These are phyloP conservation scores for Xenopus borealis DNA, from an alignment of 2,113 vertebrate genomes.

Conservation along the genomic window DNA sequence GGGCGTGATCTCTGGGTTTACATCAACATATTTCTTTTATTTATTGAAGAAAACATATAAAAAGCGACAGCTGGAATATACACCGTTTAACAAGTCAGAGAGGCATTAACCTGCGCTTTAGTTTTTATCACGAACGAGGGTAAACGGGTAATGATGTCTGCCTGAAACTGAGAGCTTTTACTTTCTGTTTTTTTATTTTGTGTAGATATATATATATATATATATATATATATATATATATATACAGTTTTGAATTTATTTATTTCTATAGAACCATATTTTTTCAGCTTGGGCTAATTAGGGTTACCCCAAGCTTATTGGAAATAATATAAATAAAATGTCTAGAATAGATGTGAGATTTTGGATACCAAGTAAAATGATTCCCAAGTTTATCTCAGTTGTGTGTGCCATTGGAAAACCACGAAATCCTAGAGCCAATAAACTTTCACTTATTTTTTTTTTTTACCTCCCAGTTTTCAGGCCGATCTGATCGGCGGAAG, in stretches of 20 bases:
- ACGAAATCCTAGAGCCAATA: no score
- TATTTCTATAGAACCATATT: no score
- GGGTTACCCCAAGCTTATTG: no score
- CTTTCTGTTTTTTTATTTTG: no score
- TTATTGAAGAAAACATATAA: constrained; percentile 63
- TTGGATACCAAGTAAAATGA: no score
- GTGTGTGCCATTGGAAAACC: no score
- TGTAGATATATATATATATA: background rate
- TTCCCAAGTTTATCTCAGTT: no score
- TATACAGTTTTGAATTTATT: background rate
- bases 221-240: no score
- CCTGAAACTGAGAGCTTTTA: background rate
- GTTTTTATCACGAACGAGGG: constrained; percentile 68
- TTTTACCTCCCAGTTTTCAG: background rate
- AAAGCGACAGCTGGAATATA: constrained; percentile 71
- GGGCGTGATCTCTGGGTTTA: constrained; percentile 62
- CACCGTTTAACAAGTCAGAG: constrained; percentile 74
- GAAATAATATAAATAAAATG: no score
- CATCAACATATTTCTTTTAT: constrained; percentile 65
- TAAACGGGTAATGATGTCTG: constrained; percentile 52
- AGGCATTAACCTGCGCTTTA: constrained; percentile 71
- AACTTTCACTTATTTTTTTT: background rate
- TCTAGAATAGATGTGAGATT: no score
- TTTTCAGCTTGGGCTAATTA: no score
- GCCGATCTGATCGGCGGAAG: constrained; percentile 12